Conservation (phyloP, 2,888 invertebrate species). For the Deilephila porcellus region DNA sequence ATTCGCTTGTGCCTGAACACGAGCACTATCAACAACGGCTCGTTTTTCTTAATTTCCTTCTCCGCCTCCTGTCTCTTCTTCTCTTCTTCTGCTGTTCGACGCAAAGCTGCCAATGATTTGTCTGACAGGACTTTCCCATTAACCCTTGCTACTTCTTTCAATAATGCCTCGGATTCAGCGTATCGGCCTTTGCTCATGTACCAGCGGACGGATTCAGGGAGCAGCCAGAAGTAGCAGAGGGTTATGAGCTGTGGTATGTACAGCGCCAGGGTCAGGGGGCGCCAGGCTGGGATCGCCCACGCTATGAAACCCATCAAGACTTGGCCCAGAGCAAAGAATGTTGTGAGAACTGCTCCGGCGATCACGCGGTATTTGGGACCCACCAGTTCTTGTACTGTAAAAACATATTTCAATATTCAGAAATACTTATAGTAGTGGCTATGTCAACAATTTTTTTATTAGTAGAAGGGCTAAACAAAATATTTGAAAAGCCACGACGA, state of each 20-base stretch:
- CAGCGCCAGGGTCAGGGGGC: conserved; percentile 85
- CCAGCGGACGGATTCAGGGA: conserved; percentile 91
- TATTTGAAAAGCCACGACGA: background rate
- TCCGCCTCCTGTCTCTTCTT: conserved; percentile 48
- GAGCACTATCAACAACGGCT: conserved; percentile 65
- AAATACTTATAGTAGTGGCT: background rate
- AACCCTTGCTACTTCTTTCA: conserved; percentile 85
- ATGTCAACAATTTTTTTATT: too few relatives aligned
- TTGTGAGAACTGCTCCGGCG: conserved; percentile 88
- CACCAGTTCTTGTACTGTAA: conserved; percentile 89
- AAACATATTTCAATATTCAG: background rate
- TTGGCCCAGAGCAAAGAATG: conserved; percentile 89
- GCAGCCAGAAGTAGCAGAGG: conserved; percentile 87
- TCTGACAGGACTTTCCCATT: conserved; percentile 78
- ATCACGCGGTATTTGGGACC: conserved; percentile 89
- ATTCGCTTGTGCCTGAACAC: conserved; percentile 63
- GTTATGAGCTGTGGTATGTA: conserved; percentile 89
- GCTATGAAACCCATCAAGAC: conserved; percentile 87
- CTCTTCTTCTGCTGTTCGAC: conserved; percentile 57
- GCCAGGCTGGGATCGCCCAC: conserved; percentile 89
- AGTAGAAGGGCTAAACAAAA: too few relatives aligned
- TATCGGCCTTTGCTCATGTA: conserved; percentile 88
- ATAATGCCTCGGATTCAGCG: conserved; percentile 86
- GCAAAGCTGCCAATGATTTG: conserved; percentile 60
- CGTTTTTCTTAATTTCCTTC: conserved; percentile 44